A percentile compares a stretch with the other conserved stretches of the same genome.
These are phyloP conservation scores for Agonopterix subpropinquella DNA, from an alignment of 2,888 invertebrate genomes.

Conservation along the genomic window DNA sequence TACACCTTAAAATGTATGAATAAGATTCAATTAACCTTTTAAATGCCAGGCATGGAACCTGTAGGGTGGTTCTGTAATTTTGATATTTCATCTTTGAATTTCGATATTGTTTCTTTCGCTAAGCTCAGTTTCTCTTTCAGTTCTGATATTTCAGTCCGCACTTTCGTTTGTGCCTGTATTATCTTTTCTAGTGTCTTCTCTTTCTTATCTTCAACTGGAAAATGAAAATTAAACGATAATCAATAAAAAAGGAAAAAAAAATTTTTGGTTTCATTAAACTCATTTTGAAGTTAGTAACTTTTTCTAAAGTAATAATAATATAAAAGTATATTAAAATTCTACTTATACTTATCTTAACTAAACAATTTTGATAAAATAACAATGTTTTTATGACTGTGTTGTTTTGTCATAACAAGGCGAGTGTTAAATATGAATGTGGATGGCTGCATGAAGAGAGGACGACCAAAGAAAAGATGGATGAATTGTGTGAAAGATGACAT, in stretches of 20 bases:
- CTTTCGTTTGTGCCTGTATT: conserved; percentile 85
- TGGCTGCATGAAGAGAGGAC: too few species aligned
- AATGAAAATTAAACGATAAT: neutral
- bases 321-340: too few species aligned
- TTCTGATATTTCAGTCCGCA: conserved; percentile 87
- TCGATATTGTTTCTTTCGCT: conserved; percentile 89
- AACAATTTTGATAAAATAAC: too few species aligned
- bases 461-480: too few species aligned
- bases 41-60: neutral
- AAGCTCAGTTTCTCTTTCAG: conserved; percentile 89
- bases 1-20: too few species aligned
- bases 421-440: too few species aligned
- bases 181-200: conserved; percentile 86
- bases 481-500: too few species aligned
- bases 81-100: conserved; percentile 85
- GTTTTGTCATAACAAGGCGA: too few species aligned
- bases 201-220: conserved; percentile 91
- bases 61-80: conserved; percentile 46
- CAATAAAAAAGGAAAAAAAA: too few species aligned
- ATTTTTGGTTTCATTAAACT: neutral
- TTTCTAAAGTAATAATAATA: neutral
- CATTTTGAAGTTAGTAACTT: neutral
- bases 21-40: neutral
- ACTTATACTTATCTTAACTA: too few species aligned
- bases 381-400: too few species aligned